Evolutionary conservation across 2,888 invertebrate species (phyloP), one percentile per base, ranked within the genome.

Genomic region (Drosophila quasianomalipes): DNA sequence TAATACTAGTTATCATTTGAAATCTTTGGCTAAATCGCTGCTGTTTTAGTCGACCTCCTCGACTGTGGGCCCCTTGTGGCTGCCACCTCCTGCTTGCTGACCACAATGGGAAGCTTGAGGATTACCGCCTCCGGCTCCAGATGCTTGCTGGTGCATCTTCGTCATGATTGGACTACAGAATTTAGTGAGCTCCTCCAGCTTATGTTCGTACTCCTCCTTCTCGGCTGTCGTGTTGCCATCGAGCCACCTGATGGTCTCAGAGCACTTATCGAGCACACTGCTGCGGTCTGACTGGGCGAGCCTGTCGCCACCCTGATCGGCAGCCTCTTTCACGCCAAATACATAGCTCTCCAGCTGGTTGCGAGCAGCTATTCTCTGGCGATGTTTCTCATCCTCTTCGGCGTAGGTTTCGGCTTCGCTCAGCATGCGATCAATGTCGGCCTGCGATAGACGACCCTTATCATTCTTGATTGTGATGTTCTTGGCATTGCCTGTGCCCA

Each of bases 381-480:
- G 94, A 82, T 96, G 96, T 80, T 95, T 95, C 68, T 96, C 95
- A 83, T 97, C 97, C 87, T 97, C 96, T 47, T 96, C 96, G 53
- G 95, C 95, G 93, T 96, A 97, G 60, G 93, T 94, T 88, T 97
- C 97, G 0, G 97, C 97, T 76, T 97, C 97, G 4, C 94, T 93
- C 41, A 97, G 93, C 97, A 97, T 97, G 72, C 96, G 94, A 76
- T 97, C 97, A 79, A 97, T 97, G 22, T 97, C 97, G 10, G 96
- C 96, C 91, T 97, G 96, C 26, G 96, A 96, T 55, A 97, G 94
- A 9, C 97, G 95, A 0, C 97, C 97, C 90, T 96, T 96, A 94
- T 97, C 97, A 93, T 97, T 97, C 92, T 96, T 96, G 76, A 97
- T 97, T 53, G 96, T 96, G 75, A 97, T 97, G 91, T 96, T 96